These are phyloP conservation scores for Coregonus suidteri DNA, from an alignment of 2,797 vertebrate species.

Conservation along the genomic window DNA sequence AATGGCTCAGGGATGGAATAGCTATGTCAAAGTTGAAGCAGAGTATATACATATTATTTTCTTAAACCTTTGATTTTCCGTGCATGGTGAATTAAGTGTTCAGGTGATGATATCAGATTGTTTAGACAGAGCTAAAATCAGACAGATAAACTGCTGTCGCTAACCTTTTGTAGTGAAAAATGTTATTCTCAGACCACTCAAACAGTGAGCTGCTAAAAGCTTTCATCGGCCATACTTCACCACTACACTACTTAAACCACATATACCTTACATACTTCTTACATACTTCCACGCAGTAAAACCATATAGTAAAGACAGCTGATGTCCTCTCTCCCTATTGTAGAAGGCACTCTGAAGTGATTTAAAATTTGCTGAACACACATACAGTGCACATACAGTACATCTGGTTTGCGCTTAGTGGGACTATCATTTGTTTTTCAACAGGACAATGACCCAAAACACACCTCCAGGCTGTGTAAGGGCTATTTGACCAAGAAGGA, in stretches of 20 bases:
- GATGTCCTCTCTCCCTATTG: too few species aligned
- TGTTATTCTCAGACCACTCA: slow-evolving; percentile 45
- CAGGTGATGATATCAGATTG: slow-evolving; percentile 50
- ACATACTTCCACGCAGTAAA: not conserved
- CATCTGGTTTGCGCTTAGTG: too few species aligned
- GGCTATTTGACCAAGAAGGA: too few species aligned
- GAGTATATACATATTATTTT: slow-evolving; percentile 37
- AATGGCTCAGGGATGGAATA: not conserved
- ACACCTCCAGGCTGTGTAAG: too few species aligned
- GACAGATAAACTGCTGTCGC: slow-evolving; percentile 60
- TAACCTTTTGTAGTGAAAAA: slow-evolving; percentile 39
- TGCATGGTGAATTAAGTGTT: slow-evolving; percentile 47
- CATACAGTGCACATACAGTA: too few species aligned
- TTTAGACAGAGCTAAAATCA: too few species aligned
- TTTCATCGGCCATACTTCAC: slow-evolving; percentile 35
- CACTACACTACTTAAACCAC: slow-evolving; percentile 40
- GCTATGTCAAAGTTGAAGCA: not conserved
- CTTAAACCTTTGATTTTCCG: slow-evolving; percentile 43
- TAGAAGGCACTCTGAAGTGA: too few species aligned
- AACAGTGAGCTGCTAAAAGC: slow-evolving; percentile 40
- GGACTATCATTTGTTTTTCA: too few species aligned
- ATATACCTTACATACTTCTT: slow-evolving; percentile 17
- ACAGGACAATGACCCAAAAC: too few species aligned
- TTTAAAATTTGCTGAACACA: too few species aligned
- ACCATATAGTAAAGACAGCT: not conserved